Percentiles rank a stretch among this genome's conserved stretches.
phyloP scores from a whole-genome alignment of 1,140 invertebrate species.

The Pogonognathellus flavescens region DNA sequence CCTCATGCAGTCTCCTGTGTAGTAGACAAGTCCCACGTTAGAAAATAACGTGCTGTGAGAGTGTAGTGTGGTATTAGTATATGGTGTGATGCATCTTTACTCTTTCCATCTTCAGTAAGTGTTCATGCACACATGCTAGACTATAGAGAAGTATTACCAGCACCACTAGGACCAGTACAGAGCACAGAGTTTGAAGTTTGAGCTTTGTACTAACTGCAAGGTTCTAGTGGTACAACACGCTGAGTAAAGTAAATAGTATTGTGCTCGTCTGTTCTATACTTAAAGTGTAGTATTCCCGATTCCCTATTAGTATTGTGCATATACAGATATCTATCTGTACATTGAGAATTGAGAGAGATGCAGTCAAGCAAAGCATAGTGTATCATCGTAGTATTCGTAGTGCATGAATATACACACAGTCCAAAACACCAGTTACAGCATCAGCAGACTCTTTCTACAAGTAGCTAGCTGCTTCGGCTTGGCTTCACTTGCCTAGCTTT shows the following conservation, averaged over 20 bases:
- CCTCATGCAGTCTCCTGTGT: neutral
- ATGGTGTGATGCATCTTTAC: no score
- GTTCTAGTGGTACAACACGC: neutral
- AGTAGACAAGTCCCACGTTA: neutral
- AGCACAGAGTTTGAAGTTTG: constrained; percentile 26
- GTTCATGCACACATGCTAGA: no score
- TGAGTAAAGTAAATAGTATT: neutral
- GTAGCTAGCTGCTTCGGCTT: neutral
- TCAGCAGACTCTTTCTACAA: constrained; percentile 15
- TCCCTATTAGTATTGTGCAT: neutral
- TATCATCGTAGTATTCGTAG: neutral
- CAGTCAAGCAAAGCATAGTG: neutral
- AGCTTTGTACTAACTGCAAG: neutral
- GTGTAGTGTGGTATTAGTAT: neutral
- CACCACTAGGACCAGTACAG: neutral
- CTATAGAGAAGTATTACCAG: neutral
- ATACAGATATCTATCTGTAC: neutral
- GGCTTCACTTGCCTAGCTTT: neutral
- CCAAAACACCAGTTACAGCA: neutral
- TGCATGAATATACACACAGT: neutral
- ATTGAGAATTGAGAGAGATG: constrained; percentile 20
- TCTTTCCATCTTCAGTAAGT: no score
- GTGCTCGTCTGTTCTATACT: neutral
- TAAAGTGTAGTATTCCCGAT: constrained; percentile 6
- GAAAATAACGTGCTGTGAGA: neutral